phyloP scores from a whole-genome alignment of 2,797 vertebrate genomes.

The Lemur catta region DNA sequence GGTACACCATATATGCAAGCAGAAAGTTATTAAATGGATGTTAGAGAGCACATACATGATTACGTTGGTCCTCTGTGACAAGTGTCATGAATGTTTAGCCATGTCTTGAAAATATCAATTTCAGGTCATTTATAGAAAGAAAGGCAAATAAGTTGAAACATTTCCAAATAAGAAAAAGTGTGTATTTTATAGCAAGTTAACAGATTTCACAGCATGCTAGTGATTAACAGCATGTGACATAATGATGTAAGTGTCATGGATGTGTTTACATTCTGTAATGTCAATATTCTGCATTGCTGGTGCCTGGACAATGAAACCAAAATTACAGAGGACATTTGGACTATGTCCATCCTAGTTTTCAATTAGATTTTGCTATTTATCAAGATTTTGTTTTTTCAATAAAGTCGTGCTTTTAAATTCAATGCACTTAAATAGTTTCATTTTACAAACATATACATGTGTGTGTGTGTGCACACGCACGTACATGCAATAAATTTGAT shows the following conservation, averaged over 20 bases:
- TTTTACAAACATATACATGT: background rate
- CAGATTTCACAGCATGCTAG: conserved; percentile 75
- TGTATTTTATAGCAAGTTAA: conserved; percentile 72
- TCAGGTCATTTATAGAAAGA: conserved; percentile 61
- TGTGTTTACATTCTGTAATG: conserved; percentile 78
- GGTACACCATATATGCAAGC: background rate
- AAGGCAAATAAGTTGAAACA: conserved; percentile 64
- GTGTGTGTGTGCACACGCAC: fast-evolving
- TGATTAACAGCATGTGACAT: conserved; percentile 81
- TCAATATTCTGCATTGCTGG: conserved; percentile 75
- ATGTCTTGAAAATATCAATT: conserved; percentile 69
- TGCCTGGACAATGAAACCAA: conserved; percentile 69
- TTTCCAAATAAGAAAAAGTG: conserved; percentile 56
- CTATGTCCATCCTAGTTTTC: conserved; percentile 45
- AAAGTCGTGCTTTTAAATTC: background rate
- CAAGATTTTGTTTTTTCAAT: background rate
- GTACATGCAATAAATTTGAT: background rate
- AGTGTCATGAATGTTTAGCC: background rate
- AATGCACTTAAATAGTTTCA: background rate
- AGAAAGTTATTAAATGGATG: background rate
- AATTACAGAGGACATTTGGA: conserved; percentile 64
- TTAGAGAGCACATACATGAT: background rate
- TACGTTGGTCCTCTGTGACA: background rate
- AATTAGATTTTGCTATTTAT: conserved; percentile 8
- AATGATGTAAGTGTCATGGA: conserved; percentile 80